These are phyloP conservation scores for Drymonia ruficornis DNA, from an alignment of 2,888 invertebrate species.

Conservation along the genomic window DNA sequence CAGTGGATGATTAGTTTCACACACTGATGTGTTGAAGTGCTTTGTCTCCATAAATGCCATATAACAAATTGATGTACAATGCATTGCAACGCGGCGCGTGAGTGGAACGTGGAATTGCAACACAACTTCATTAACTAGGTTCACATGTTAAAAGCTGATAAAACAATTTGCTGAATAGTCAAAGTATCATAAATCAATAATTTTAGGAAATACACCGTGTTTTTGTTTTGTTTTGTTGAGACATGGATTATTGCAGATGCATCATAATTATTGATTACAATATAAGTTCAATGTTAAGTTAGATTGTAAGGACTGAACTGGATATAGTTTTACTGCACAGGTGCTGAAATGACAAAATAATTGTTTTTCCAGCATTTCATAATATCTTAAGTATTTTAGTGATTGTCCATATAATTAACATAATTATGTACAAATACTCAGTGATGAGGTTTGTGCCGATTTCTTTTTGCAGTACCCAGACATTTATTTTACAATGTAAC, in stretches of 20 bases:
- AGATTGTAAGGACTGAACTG: constrained; percentile 53
- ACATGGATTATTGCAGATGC: constrained; percentile 40
- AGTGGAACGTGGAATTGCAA: not conserved
- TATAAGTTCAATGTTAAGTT: constrained; percentile 52
- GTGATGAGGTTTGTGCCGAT: constrained; percentile 5
- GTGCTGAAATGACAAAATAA: constrained; percentile 21
- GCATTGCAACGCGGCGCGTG: not conserved
- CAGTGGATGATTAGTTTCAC: not conserved
- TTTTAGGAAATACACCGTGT: constrained; percentile 22
- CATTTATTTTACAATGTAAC: constrained; percentile 8
- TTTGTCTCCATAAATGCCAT: not conserved
- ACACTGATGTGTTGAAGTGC: not conserved
- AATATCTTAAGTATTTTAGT: not conserved
- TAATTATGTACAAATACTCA: not conserved
- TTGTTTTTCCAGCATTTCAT: not conserved
- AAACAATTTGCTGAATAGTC: not conserved
- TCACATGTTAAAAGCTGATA: not conserved
- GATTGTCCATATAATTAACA: not conserved
- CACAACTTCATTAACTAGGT: not conserved
- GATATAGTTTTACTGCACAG: constrained; percentile 37
- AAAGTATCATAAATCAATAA: too few species aligned
- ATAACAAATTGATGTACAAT: not conserved
- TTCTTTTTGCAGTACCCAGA: not conserved
- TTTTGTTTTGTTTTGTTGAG: constrained; percentile 40
- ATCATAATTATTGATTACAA: constrained; percentile 45